Conservation (phyloP, 2,797 vertebrate species). For the Miichthys miiuy region DNA sequence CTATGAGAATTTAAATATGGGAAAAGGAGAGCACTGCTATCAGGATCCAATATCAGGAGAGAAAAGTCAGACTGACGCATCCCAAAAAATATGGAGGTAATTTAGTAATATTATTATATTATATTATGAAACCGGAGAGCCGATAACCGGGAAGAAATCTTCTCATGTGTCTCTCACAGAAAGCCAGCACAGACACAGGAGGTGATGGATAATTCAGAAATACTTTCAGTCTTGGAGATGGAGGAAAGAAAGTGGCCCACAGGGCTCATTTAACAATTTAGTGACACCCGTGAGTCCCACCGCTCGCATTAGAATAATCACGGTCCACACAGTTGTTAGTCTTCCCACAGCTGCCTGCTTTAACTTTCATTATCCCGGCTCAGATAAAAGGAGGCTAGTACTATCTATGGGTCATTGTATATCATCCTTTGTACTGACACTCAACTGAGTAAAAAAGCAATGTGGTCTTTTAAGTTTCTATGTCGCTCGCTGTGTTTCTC, state of each 20-base stretch:
- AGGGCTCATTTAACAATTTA: conserved; percentile 16
- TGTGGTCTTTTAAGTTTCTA: conserved; percentile 38
- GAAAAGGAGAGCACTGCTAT: background rate
- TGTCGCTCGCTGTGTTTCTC: conserved; percentile 44
- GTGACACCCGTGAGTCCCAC: conserved; percentile 28
- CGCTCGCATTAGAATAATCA: conserved; percentile 54
- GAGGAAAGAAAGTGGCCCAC: conserved; percentile 1
- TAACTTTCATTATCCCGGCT: conserved; percentile 58
- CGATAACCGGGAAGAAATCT: background rate
- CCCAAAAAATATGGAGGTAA: background rate
- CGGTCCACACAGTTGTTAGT: conserved; percentile 36
- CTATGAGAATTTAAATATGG: background rate
- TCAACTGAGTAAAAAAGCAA: conserved; percentile 57
- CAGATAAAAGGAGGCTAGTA: conserved; percentile 66
- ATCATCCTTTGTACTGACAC: conserved; percentile 65
- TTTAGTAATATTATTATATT: background rate
- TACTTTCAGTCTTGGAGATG: conserved; percentile 16
- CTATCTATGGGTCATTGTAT: conserved; percentile 55
- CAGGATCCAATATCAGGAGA: background rate
- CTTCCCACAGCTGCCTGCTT: conserved; percentile 43
- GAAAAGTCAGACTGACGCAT: background rate
- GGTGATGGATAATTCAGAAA: conserved; percentile 24
- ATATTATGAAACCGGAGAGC: background rate
- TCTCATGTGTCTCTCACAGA: conserved; percentile 7
- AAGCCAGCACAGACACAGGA: conserved; percentile 20